Conservation (phyloP, 2,113 vertebrate genomes). For the Ictalurus furcatus region DNA sequence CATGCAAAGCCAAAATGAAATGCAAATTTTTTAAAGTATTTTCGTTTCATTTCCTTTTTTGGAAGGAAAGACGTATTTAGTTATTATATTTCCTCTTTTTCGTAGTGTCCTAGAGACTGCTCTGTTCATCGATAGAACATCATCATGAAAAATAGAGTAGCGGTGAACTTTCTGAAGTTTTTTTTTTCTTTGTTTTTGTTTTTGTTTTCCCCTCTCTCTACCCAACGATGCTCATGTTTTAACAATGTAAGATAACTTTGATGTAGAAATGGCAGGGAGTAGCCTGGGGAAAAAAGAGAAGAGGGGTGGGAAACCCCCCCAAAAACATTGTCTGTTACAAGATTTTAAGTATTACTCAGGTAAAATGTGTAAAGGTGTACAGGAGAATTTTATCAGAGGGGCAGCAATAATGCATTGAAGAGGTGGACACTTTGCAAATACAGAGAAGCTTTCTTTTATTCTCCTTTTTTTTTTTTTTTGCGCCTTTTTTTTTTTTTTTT, state of each 20-base stretch:
- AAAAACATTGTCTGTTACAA: constrained; percentile 83
- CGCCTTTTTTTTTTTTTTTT: constrained; percentile 66
- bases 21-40: constrained; percentile 72
- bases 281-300: constrained; percentile 72
- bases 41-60: constrained; percentile 48
- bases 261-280: constrained; percentile 82
- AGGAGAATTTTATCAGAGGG: constrained; percentile 75
- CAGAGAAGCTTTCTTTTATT: constrained; percentile 65
- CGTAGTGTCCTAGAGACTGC: constrained; percentile 75
- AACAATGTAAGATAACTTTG: constrained; percentile 74
- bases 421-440: constrained; percentile 71
- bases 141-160: constrained; percentile 72
- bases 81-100: constrained; percentile 71
- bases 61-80: constrained; percentile 69
- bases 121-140: constrained; percentile 77
- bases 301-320: constrained; percentile 27
- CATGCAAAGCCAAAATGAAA: constrained; percentile 87
- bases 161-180: constrained; percentile 39
- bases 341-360: constrained; percentile 98
- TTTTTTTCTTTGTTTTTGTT: constrained; percentile 9
- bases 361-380: constrained; percentile 74
- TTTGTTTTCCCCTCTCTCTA: neutral
- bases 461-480: constrained; percentile 15
- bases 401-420: constrained; percentile 79
- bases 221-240: constrained; percentile 80